Evolutionary conservation across 2,888 invertebrate genomes (phyloP).

Genomic region (Podabrus alpinus): DNA sequence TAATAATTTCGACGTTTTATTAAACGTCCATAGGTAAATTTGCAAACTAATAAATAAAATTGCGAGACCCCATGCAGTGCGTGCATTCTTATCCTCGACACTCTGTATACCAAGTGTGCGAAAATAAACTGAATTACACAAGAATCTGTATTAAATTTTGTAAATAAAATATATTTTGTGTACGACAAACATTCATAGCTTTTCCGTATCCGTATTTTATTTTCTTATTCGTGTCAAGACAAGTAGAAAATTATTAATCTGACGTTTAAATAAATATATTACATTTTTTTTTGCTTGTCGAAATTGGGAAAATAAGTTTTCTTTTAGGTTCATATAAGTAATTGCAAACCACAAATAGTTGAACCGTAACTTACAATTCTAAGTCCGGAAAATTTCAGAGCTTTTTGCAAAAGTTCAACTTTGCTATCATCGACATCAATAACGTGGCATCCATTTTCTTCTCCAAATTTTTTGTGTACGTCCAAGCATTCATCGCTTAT

Average conservation of each 20-base stretch:
- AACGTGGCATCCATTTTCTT: not conserved
- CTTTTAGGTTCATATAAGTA: not conserved
- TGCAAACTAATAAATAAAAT: too few species aligned
- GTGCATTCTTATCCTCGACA: not conserved
- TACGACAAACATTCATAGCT: not conserved
- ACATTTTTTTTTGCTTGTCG: not conserved
- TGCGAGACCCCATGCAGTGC: not conserved
- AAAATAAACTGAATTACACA: not conserved
- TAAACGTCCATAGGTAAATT: too few species aligned
- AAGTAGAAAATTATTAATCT: slow-evolving; percentile 4
- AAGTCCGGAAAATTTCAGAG: not conserved
- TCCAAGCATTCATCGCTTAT: slow-evolving; percentile 28
- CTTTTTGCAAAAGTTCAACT: slow-evolving; percentile 2
- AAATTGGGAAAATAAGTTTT: not conserved
- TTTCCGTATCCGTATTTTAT: not conserved
- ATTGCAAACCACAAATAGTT: not conserved
- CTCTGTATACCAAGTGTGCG: not conserved
- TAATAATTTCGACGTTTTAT: too few species aligned
- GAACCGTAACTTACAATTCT: not conserved
- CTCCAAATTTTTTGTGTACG: slow-evolving; percentile 24
- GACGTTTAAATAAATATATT: not conserved
- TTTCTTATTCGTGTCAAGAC: not conserved
- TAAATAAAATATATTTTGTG: not conserved
- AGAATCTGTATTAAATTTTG: not conserved
- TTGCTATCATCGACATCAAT: not conserved